Conservation (phyloP, 2,113 vertebrate species). For the Muntiacus reevesi region DNA sequence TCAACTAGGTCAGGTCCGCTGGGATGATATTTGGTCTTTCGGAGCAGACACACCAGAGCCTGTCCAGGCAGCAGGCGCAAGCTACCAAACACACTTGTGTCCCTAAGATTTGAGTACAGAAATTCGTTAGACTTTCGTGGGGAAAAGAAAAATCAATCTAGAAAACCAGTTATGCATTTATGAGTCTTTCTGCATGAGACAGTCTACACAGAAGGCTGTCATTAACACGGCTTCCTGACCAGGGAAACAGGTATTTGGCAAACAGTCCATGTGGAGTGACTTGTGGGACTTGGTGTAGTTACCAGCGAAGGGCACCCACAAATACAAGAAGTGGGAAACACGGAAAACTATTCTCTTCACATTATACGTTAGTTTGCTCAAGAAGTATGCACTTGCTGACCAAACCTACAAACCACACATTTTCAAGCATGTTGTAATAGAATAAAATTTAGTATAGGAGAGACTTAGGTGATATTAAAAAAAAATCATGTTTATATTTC, state of each 20-base stretch:
- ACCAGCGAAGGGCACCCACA: background rate
- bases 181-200: slow-evolving; percentile 15
- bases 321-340: background rate
- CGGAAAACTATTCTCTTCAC: background rate
- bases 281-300: background rate
- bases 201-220: slow-evolving; percentile 8
- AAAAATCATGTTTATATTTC: background rate
- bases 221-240: background rate
- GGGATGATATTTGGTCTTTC: slow-evolving; percentile 72
- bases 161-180: slow-evolving; percentile 47
- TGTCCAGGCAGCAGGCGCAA: slow-evolving; percentile 58
- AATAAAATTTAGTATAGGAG: slow-evolving; percentile 13
- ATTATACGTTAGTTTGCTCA: background rate
- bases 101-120: background rate
- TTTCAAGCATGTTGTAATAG: background rate
- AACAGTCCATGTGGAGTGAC: background rate
- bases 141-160: slow-evolving; percentile 42
- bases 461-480: background rate
- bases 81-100: slow-evolving; percentile 54
- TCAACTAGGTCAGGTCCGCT: slow-evolving; percentile 76
- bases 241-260: slow-evolving; percentile 26
- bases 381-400: background rate
- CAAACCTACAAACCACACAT: background rate
- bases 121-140: slow-evolving; percentile 26
- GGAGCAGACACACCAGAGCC: slow-evolving; percentile 59